phyloP scores from a whole-genome alignment of 92 coral and sea anemone species.

The Porites rus region DNA sequence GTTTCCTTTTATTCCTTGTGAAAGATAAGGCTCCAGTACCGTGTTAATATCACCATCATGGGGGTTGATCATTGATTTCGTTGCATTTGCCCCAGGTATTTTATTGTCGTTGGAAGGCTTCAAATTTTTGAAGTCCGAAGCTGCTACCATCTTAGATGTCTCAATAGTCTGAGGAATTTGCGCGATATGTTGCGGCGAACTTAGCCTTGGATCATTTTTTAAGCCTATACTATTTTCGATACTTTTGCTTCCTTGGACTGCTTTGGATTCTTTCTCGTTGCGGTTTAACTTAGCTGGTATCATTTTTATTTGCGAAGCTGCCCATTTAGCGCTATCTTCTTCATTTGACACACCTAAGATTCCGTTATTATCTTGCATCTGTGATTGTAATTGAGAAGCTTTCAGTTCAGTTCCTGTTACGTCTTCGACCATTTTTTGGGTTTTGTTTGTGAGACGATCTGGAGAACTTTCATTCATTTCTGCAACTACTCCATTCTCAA shows the following conservation, averaged over 20 bases:
- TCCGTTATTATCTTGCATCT: constrained; percentile 31
- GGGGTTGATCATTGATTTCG: background rate
- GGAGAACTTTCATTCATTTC: background rate
- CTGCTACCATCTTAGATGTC: background rate
- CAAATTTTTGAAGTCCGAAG: background rate
- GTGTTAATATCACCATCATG: background rate
- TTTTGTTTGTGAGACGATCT: background rate
- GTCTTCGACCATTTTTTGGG: background rate
- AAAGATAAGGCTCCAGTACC: background rate
- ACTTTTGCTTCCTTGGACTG: background rate
- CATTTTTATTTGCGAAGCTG: constrained; percentile 23
- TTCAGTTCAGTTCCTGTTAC: background rate
- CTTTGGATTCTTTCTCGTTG: background rate
- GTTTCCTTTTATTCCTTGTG: background rate
- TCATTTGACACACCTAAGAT: constrained; percentile 40
- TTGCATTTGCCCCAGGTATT: background rate
- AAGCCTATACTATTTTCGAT: background rate
- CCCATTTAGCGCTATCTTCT: constrained; percentile 61
- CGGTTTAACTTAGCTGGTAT: background rate
- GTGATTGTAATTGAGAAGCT: background rate
- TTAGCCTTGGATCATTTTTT: background rate
- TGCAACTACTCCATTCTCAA: background rate
- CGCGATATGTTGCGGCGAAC: background rate
- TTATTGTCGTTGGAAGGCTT: background rate
- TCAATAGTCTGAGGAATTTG: background rate